phyloP scores from a whole-genome alignment of 2,888 invertebrate species.

The Amaurobius ferox region DNA sequence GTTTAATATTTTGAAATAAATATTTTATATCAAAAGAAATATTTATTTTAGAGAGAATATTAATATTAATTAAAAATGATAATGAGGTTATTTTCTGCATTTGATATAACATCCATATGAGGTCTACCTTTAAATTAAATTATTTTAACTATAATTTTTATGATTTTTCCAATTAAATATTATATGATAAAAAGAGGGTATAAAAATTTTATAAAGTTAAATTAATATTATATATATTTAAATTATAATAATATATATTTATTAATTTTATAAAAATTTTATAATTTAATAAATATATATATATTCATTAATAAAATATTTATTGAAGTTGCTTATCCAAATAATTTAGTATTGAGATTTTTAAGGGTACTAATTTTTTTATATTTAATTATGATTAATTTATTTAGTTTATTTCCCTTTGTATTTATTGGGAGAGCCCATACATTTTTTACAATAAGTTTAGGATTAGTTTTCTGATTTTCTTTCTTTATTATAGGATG shows the following conservation, averaged over 20 bases:
- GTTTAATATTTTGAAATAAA: slow-evolving; percentile 79
- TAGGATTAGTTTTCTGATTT: slow-evolving; percentile 83
- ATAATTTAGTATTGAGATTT: neutral
- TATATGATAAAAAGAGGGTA: slow-evolving; percentile 80
- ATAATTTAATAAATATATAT: slow-evolving; percentile 79
- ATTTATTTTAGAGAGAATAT: slow-evolving; percentile 76
- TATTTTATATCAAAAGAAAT: neutral
- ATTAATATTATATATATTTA: too few relatives aligned
- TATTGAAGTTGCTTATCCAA: too few relatives aligned
- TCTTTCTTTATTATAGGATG: too few relatives aligned
- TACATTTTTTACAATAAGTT: slow-evolving; percentile 81
- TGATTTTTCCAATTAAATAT: slow-evolving; percentile 80
- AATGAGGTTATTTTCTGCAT: too few relatives aligned
- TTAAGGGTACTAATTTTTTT: slow-evolving; percentile 78
- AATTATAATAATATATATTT: too few relatives aligned
- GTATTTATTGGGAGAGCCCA: slow-evolving; percentile 85
- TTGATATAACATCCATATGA: slow-evolving; percentile 82
- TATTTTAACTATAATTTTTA: slow-evolving; percentile 80
- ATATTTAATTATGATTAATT: slow-evolving; percentile 83
- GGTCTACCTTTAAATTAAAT: slow-evolving; percentile 82
- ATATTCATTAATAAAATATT: slow-evolving; percentile 22
- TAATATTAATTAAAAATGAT: slow-evolving; percentile 82
- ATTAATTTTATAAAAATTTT: slow-evolving; percentile 80
- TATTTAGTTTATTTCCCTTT: slow-evolving; percentile 84
- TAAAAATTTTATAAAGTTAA: too few relatives aligned